phyloP scores from a whole-genome alignment of 2,113 vertebrate genomes.

The Clarias batrachus region DNA sequence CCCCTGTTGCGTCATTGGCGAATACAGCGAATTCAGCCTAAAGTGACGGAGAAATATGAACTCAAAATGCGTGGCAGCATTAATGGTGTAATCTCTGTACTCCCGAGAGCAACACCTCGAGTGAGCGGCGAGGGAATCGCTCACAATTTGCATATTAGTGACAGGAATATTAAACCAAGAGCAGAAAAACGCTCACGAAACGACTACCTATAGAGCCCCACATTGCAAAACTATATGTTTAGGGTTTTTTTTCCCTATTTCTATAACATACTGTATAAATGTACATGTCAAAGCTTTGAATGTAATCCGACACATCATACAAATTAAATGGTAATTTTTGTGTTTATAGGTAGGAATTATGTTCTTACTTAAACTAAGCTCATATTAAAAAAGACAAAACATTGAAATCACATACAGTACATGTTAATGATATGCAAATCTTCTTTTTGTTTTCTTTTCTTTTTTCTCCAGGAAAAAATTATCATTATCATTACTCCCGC shows the following conservation, averaged over 20 bases:
- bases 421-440: too few species aligned
- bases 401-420: not conserved
- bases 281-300: not conserved
- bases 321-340: not conserved
- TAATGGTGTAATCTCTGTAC: conserved; percentile 29
- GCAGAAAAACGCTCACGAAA: conserved; percentile 4
- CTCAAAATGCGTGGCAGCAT: conserved; percentile 8
- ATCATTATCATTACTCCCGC: not conserved
- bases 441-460: too few species aligned
- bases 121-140: conserved; percentile 12
- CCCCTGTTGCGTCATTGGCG: conserved; percentile 8
- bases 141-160: conserved; percentile 44
- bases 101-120: conserved; percentile 3
- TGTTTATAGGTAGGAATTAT: not conserved
- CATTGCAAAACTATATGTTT: not conserved
- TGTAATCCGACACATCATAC: not conserved
- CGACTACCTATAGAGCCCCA: not conserved
- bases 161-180: conserved; percentile 30
- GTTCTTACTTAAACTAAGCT: not conserved
- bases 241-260: not conserved
- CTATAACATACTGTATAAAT: not conserved
- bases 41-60: conserved; percentile 40
- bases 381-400: not conserved
- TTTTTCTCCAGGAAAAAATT: too few species aligned
- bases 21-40: conserved; percentile 9